Evolutionary conservation across 2,888 invertebrate species (phyloP), one percentile per base, ranked within the genome.

Genomic region (Nipponacmea schrenckii): DNA sequence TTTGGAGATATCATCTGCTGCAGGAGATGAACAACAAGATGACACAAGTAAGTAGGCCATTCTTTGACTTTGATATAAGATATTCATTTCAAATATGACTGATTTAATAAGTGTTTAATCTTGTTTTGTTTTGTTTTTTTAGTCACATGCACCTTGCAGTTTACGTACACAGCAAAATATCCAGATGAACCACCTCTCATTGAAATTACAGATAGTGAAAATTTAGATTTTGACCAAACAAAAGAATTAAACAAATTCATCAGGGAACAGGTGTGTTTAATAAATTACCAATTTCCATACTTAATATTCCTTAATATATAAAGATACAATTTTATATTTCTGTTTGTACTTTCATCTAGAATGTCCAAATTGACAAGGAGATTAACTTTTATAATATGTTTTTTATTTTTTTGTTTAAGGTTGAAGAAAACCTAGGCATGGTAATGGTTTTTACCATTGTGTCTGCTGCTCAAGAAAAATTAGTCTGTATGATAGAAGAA

Each of bases 401-500:
- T 27, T 14, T 69, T 69, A 39, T 64, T 64, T 1, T 20, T n/a
- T 14, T 69, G 17, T 10, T n/a, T n/a, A n/a, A 87, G 93, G 94
- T 94, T 71, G 91, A 93, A 77, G 96, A 96, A 86, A 97, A 96
- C 90, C 86, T 98, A 69, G 98, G 98, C 1, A 97, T 96, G 94
- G 98, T 96, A 50, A 97, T 98, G 97, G 93, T 98, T 62, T 98
- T 98, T 88, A 96, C 96, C 31, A 89, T 98, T 82, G 97, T 98
- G 14, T 96, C 96, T 56, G 93, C 95, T 27, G 94, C 96, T 4
- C 95, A 96, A 86, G 97, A 98, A 89, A 96, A 96, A 94, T 91
- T 98, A 2, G 96, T 80, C 12, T 79, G 81, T 56, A 73, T 93
- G 82, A 95, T 94, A 92, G 97, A 97, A 86, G 91, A 92, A 48